Evolutionary conservation across 2,888 invertebrate species (phyloP).

Genomic region (Harpagoxenus sublaevis): DNA sequence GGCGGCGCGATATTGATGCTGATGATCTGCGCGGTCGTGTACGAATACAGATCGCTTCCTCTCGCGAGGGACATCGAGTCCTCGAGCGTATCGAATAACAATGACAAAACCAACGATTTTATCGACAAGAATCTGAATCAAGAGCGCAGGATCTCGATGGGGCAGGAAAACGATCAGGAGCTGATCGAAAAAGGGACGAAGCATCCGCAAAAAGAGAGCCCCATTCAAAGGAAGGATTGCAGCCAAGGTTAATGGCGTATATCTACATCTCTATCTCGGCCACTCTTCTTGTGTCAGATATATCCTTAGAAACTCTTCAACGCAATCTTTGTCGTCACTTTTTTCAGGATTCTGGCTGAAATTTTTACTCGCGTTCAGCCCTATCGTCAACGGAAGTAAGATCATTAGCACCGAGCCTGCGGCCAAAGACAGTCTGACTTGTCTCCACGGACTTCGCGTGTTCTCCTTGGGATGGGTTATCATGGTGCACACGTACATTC

Average conservation of each 20-base stretch:
- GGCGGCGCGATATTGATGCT: slow-evolving; percentile 87
- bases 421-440: slow-evolving; percentile 91
- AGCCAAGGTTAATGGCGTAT: slow-evolving; percentile 49
- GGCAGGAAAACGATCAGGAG: slow-evolving; percentile 86
- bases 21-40: slow-evolving; percentile 89
- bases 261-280: slow-evolving; percentile 9
- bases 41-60: slow-evolving; percentile 89
- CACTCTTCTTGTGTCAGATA: background rate
- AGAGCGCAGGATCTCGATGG: slow-evolving; percentile 81
- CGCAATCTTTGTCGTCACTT: background rate
- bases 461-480: slow-evolving; percentile 94
- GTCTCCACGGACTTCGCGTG: slow-evolving; percentile 93
- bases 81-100: slow-evolving; percentile 85
- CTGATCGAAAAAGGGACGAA: slow-evolving; percentile 81
- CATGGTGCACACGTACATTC: slow-evolving; percentile 94
- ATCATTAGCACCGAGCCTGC: slow-evolving; percentile 92
- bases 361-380: slow-evolving; percentile 92
- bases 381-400: slow-evolving; percentile 91
- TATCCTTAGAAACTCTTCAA: slow-evolving; percentile 1
- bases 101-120: slow-evolving; percentile 86
- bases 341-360: slow-evolving; percentile 88
- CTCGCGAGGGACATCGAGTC: slow-evolving; percentile 86
- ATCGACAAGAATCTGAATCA: slow-evolving; percentile 84
- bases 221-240: slow-evolving; percentile 51
- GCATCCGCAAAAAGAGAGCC: slow-evolving; percentile 64